Percentiles rank a stretch among this genome's conserved stretches.
Evolutionary conservation across 2,888 invertebrate genomes (phyloP).

Genomic region (Aelia acuminata): DNA sequence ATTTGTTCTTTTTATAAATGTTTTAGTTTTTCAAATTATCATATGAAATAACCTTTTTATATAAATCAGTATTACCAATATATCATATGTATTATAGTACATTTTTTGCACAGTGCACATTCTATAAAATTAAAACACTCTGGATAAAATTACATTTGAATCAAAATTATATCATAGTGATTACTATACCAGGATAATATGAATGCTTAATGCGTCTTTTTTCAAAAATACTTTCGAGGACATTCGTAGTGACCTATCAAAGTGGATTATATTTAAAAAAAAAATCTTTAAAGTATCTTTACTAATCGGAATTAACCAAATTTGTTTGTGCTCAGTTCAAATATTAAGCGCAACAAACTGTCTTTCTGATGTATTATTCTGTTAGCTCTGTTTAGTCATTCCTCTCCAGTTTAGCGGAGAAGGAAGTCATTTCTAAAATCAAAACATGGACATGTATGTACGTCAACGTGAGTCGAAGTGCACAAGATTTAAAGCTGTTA

Average conservation of each 20-base stretch:
- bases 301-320: slow-evolving; percentile 58
- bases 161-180: slow-evolving; percentile 53
- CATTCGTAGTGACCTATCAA: slow-evolving; percentile 31
- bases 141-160: slow-evolving; percentile 49
- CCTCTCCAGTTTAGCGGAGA: slow-evolving; percentile 61
- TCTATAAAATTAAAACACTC: slow-evolving; percentile 59
- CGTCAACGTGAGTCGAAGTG: slow-evolving; percentile 56
- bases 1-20: slow-evolving; percentile 25
- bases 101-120: slow-evolving; percentile 64
- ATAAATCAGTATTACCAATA: slow-evolving; percentile 56
- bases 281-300: slow-evolving; percentile 59
- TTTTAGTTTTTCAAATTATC: slow-evolving; percentile 37
- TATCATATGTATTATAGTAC: slow-evolving; percentile 63
- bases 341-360: slow-evolving; percentile 65
- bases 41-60: slow-evolving; percentile 59
- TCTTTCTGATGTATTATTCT: slow-evolving; percentile 64
- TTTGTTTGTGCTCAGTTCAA: slow-evolving; percentile 65
- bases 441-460: slow-evolving; percentile 60
- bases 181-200: slow-evolving; percentile 50
- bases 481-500: slow-evolving; percentile 57
- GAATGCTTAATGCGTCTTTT: slow-evolving; percentile 28
- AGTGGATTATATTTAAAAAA: slow-evolving; percentile 55
- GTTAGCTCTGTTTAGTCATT: slow-evolving; percentile 60
- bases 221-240: slow-evolving; percentile 19
- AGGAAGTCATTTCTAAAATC: slow-evolving; percentile 59